Evolutionary conservation across 92 coral and sea anemone species (phyloP).

Genomic region (Meandrina meandrites): DNA sequence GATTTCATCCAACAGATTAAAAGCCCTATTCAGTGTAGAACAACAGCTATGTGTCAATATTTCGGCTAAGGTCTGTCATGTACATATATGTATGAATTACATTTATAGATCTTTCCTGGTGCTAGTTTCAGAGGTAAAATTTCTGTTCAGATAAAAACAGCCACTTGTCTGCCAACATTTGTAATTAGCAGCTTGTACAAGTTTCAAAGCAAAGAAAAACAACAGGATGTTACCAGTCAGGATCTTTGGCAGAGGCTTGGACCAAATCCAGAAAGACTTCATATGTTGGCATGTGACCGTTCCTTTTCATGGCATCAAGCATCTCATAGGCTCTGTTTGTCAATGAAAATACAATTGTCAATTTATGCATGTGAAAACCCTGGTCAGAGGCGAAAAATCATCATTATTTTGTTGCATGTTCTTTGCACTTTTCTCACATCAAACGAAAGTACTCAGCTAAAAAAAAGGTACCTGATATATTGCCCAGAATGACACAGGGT

Average conservation of each 20-base stretch:
- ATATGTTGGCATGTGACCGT: slow-evolving; percentile 52
- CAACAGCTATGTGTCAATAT: background rate
- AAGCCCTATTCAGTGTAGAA: slow-evolving; percentile 48
- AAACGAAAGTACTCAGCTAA: background rate
- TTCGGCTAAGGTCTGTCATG: background rate
- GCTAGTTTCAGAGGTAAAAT: too few relatives aligned
- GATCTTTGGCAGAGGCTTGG: slow-evolving; percentile 50
- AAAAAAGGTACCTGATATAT: slow-evolving; percentile 61
- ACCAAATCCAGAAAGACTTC: slow-evolving; percentile 73
- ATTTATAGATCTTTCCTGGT: background rate
- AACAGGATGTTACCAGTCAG: slow-evolving; percentile 45
- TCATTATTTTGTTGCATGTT: too few relatives aligned
- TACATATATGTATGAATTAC: background rate
- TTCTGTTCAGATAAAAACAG: too few relatives aligned
- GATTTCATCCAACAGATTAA: slow-evolving; percentile 58
- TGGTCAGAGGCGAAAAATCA: background rate
- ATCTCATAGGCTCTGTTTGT: slow-evolving; percentile 63
- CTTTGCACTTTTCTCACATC: too few relatives aligned
- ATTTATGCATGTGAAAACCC: background rate
- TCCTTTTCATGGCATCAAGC: slow-evolving; percentile 57
- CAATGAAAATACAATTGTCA: background rate
- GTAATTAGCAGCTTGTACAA: too few relatives aligned
- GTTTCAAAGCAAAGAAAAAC: background rate
- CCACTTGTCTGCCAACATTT: too few relatives aligned
- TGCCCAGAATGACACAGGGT: slow-evolving; percentile 79